phyloP scores from a whole-genome alignment of 2,113 vertebrate genomes.

The Thermophis baileyi region DNA sequence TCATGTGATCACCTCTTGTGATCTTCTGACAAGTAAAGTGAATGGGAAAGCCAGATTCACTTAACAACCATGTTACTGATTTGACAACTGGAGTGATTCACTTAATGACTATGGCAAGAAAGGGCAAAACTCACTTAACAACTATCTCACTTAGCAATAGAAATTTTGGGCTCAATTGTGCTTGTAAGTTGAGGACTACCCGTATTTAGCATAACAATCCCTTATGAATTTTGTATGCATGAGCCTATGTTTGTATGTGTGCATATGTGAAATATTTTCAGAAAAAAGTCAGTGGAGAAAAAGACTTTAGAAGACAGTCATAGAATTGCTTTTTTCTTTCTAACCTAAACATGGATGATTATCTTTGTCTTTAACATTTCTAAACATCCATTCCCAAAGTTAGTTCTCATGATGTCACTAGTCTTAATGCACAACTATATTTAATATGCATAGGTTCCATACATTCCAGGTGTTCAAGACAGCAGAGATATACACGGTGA shows the following conservation, averaged over 20 bases:
- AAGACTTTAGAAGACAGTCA: neutral
- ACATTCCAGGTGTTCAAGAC: neutral
- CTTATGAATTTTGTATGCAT: neutral
- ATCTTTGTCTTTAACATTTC: neutral
- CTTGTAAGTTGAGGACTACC: neutral
- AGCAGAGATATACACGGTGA: neutral
- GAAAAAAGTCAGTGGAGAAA: neutral
- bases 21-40: neutral
- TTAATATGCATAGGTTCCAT: neutral
- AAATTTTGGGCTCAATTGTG: neutral
- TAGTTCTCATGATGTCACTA: neutral
- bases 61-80: neutral
- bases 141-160: neutral
- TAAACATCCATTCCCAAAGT: neutral
- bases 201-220: neutral
- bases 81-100: neutral
- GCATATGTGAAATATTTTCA: neutral
- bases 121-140: neutral
- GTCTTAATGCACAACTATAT: neutral
- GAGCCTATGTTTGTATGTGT: neutral
- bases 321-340: neutral
- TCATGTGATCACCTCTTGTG: neutral
- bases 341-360: neutral
- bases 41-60: neutral
- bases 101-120: neutral